phyloP scores from a whole-genome alignment of 2,797 vertebrate genomes.

The Gadopsis bispinosus region DNA sequence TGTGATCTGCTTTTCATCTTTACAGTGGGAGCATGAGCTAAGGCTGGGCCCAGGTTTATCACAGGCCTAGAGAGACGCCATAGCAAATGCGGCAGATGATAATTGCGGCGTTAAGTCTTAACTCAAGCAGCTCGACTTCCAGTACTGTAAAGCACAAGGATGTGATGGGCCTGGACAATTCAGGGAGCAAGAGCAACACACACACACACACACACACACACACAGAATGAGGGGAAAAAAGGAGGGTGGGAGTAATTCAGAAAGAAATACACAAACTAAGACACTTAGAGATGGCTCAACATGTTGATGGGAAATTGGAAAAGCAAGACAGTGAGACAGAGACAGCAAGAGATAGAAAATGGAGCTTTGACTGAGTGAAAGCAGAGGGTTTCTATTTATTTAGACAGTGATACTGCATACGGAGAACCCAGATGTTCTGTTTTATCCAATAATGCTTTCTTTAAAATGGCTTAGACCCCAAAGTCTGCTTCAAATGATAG shows the following conservation, averaged over 20 bases:
- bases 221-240: slow-evolving; percentile 18
- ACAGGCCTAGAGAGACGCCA: slow-evolving; percentile 56
- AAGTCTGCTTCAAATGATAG: slow-evolving; percentile 78
- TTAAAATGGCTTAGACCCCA: slow-evolving; percentile 75
- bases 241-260: slow-evolving; percentile 34
- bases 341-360: slow-evolving; percentile 45
- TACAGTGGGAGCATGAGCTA: slow-evolving; percentile 49
- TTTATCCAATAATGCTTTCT: slow-evolving; percentile 79
- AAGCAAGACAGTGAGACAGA: slow-evolving; percentile 43
- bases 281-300: slow-evolving; percentile 38
- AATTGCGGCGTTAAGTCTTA: slow-evolving; percentile 59
- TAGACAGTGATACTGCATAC: slow-evolving; percentile 60
- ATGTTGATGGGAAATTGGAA: slow-evolving; percentile 46
- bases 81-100: slow-evolving; percentile 46
- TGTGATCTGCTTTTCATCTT: slow-evolving; percentile 73
- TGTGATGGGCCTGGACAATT: slow-evolving; percentile 48
- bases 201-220: no score
- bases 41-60: slow-evolving; percentile 61
- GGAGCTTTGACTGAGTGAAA: slow-evolving; percentile 54
- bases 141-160: slow-evolving; percentile 62
- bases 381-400: slow-evolving; percentile 67
- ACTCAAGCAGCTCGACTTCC: slow-evolving; percentile 60
- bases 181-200: slow-evolving; percentile 25
- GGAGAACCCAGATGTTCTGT: slow-evolving; percentile 79
- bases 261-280: slow-evolving; percentile 48